phyloP scores from a whole-genome alignment of 2,113 vertebrate genomes.

The Leucoraja erinaceus region DNA sequence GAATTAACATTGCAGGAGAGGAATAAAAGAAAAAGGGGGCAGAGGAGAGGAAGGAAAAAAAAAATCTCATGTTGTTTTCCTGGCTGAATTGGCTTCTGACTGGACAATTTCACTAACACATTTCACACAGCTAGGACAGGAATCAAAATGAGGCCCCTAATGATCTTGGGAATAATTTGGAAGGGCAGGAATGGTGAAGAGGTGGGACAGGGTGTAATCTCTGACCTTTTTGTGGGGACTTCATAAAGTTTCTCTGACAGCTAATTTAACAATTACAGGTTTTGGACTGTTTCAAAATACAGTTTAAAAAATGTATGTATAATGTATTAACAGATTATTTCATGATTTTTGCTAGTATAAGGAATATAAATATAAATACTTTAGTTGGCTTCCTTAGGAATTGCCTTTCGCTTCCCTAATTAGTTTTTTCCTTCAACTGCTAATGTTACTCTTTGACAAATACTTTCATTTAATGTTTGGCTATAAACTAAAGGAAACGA shows the following conservation, averaged over 20 bases:
- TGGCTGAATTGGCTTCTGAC: too few species aligned
- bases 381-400: neutral
- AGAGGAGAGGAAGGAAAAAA: neutral
- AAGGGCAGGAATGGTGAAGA: too few species aligned
- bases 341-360: neutral
- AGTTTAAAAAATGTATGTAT: neutral
- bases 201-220: neutral
- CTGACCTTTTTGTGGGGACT: neutral
- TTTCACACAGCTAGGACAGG: neutral
- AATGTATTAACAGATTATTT: neutral
- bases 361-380: neutral
- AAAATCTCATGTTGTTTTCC: too few species aligned
- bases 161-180: neutral
- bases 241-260: too few species aligned
- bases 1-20: neutral
- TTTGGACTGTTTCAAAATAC: neutral
- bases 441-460: conserved; percentile 8
- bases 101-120: neutral
- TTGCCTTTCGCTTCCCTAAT: conserved; percentile 20
- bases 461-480: conserved; percentile 34
- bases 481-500: conserved; percentile 24
- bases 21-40: neutral
- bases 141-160: neutral
- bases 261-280: neutral
- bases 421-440: conserved; percentile 35